phyloP scores from a whole-genome alignment of 2,888 invertebrate genomes.

The Eristalis arbustorum region DNA sequence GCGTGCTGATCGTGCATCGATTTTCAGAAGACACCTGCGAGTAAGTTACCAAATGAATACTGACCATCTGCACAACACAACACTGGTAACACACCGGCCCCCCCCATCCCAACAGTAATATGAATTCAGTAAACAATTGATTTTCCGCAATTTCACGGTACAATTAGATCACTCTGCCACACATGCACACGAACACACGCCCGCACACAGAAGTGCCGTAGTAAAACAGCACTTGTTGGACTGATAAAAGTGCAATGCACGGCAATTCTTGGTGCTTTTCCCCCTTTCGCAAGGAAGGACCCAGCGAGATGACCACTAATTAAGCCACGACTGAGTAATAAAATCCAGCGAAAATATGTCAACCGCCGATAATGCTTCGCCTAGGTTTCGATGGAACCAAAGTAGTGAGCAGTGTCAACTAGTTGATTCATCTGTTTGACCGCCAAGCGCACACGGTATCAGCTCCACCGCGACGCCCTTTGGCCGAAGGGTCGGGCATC shows the following conservation, averaged over 20 bases:
- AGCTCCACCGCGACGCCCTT: not conserved
- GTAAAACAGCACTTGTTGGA: not conserved
- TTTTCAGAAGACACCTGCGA: no score
- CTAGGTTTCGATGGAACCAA: no score
- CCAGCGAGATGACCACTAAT: not conserved
- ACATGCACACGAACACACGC: not conserved
- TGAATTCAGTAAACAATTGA: not conserved
- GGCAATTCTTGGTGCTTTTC: not conserved
- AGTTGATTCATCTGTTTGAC: not conserved
- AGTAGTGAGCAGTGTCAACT: not conserved
- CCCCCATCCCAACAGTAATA: not conserved
- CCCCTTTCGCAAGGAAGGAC: not conserved
- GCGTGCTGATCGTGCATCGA: no score
- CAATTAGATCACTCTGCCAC: not conserved
- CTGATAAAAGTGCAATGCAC: not conserved
- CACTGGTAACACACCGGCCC: not conserved
- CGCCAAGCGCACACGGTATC: not conserved
- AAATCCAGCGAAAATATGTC: not conserved
- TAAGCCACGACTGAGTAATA: not conserved
- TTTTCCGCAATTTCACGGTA: not conserved
- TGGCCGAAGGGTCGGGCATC: not conserved
- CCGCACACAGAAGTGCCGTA: not conserved
- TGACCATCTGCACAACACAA: not conserved
- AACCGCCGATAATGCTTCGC: no score
- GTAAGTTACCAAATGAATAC: no score